Evolutionary conservation across 1,140 invertebrate genomes (phyloP).

Genomic region (Orussus abietinus): DNA sequence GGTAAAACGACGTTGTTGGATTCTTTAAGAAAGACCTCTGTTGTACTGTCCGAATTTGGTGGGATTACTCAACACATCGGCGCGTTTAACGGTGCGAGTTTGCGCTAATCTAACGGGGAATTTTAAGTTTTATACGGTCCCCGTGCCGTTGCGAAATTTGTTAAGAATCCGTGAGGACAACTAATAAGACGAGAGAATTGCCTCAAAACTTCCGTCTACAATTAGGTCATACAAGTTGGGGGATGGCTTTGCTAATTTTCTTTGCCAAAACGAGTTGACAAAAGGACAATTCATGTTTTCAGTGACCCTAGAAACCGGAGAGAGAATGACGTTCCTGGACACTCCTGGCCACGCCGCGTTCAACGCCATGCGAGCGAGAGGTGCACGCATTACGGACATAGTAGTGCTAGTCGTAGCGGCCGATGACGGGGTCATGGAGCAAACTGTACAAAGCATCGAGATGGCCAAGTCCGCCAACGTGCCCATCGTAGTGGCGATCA

Average conservation of each 20-base stretch:
- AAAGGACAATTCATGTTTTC: slow-evolving; percentile 22
- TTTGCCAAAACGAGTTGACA: too few species aligned
- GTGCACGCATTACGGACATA: slow-evolving; percentile 90
- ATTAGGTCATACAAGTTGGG: too few species aligned
- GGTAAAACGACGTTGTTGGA: slow-evolving; percentile 98
- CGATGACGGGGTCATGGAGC: slow-evolving; percentile 98
- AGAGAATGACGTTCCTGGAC: slow-evolving; percentile 90
- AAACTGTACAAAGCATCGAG: slow-evolving; percentile 80
- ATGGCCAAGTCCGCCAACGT: slow-evolving; percentile 77
- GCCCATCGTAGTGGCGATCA: slow-evolving; percentile 96
- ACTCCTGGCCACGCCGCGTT: slow-evolving; percentile 99
- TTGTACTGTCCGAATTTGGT: slow-evolving; percentile 93
- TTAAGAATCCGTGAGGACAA: slow-evolving; percentile 1
- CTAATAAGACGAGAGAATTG: slow-evolving; percentile 2
- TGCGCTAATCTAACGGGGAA: slow-evolving; percentile 1
- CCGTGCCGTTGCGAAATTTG: neutral
- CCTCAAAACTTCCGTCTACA: slow-evolving; percentile 7
- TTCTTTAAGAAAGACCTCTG: slow-evolving; percentile 76
- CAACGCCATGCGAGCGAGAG: slow-evolving; percentile 83
- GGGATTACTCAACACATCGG: slow-evolving; percentile 99
- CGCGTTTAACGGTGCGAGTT: slow-evolving; percentile 77
- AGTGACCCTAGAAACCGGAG: slow-evolving; percentile 67
- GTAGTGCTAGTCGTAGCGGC: slow-evolving; percentile 96
- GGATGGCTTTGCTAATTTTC: too few species aligned
- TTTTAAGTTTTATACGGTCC: slow-evolving; percentile 1